A percentile compares a stretch with the other conserved stretches of the same genome.
Evolutionary conservation across 2,113 vertebrate species (phyloP).

Genomic region (Halichoerus grypus): DNA sequence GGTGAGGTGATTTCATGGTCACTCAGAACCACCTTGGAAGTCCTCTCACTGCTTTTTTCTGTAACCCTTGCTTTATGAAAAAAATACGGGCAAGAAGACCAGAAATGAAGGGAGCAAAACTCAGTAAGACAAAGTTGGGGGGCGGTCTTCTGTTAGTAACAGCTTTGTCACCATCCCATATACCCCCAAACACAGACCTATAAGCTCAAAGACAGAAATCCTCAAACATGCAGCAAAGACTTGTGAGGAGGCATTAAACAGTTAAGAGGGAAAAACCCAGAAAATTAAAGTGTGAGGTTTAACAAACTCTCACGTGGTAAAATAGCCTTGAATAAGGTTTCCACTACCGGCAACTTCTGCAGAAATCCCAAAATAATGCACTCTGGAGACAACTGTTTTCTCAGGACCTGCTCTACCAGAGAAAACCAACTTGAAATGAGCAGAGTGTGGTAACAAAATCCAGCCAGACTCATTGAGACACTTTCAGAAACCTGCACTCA

Average conservation of each 20-base stretch:
- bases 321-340: not conserved
- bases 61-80: not conserved
- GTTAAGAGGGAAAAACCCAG: not conserved
- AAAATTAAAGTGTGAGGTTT: not conserved
- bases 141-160: not conserved
- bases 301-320: not conserved
- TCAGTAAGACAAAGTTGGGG: not conserved
- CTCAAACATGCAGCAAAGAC: not conserved
- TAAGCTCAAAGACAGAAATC: not conserved
- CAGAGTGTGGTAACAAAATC: not conserved
- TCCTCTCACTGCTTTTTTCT: not conserved
- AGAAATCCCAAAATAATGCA: constrained; percentile 35
- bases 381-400: not conserved
- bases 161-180: not conserved
- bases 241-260: not conserved
- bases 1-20: not conserved
- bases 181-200: not conserved
- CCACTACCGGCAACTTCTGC: not conserved
- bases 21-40: not conserved
- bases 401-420: not conserved
- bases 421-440: not conserved
- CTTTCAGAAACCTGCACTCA: constrained; percentile 2
- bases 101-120: not conserved
- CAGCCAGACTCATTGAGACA: not conserved
- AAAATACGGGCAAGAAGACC: not conserved